Percentiles rank a stretch among this genome's conserved stretches.
These are phyloP conservation scores for Sakesphorus luctuosus DNA, from an alignment of 2,113 vertebrate species.

Conservation along the genomic window DNA sequence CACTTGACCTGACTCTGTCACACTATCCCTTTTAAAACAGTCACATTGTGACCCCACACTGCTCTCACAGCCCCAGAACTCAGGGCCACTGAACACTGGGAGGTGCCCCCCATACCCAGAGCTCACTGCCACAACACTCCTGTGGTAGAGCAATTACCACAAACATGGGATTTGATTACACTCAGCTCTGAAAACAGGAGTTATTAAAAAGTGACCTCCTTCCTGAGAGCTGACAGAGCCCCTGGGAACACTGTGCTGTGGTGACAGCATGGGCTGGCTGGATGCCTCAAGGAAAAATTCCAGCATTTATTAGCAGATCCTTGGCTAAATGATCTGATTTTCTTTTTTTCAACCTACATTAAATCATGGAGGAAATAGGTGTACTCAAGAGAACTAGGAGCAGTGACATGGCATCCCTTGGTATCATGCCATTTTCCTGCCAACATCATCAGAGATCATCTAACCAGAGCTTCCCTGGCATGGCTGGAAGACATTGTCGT, in stretches of 20 bases:
- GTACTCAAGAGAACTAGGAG: neutral
- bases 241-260: neutral
- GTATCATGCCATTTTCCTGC: neutral
- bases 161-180: neutral
- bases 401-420: too few species aligned
- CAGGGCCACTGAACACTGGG: neutral
- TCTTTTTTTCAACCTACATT: neutral
- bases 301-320: neutral
- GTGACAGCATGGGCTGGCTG: neutral
- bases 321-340: neutral
- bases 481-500: fast-evolving
- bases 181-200: neutral
- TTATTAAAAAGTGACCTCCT: neutral
- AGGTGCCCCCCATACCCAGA: neutral
- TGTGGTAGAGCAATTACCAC: neutral
- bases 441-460: neutral
- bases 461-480: neutral
- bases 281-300: neutral
- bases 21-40: neutral
- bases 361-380: neutral
- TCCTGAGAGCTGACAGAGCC: neutral
- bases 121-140: neutral
- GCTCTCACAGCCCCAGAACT: neutral
- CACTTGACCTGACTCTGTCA: neutral
- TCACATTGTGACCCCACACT: neutral